phyloP scores from a whole-genome alignment of 2,797 vertebrate species.

The Siniperca obscura region DNA sequence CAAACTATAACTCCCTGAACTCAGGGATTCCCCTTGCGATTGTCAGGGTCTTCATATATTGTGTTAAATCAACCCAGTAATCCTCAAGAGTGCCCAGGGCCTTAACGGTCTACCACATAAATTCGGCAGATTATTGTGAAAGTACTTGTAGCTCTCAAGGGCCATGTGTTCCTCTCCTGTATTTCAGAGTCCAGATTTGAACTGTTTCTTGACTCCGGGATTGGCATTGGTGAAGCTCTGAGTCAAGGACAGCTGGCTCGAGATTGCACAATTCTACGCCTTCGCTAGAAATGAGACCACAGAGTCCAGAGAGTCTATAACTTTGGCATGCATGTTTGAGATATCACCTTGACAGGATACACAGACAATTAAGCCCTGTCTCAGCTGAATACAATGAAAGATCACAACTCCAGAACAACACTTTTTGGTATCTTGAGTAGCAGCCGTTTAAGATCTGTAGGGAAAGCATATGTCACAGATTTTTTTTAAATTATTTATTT shows the following conservation, averaged over 20 bases:
- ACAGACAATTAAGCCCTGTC: neutral
- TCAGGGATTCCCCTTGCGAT: neutral
- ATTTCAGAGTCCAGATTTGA: slow-evolving; percentile 26
- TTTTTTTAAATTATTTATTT: too few species aligned
- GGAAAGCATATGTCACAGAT: slow-evolving; percentile 3
- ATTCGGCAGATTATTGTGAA: slow-evolving; percentile 28
- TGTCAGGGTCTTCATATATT: slow-evolving; percentile 11
- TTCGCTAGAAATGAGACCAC: neutral
- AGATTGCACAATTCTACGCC: neutral
- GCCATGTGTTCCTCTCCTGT: slow-evolving; percentile 19
- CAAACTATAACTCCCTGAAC: neutral
- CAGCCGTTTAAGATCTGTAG: slow-evolving; percentile 13
- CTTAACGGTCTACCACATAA: neutral
- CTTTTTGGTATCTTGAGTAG: slow-evolving; percentile 15
- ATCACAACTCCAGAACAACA: slow-evolving; percentile 2
- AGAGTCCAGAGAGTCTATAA: slow-evolving; percentile 6
- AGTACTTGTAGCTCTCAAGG: slow-evolving; percentile 11
- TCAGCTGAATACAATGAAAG: slow-evolving; percentile 6
- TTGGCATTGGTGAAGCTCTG: slow-evolving; percentile 15
- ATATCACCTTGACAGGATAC: slow-evolving; percentile 3
- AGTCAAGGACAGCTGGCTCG: slow-evolving; percentile 29
- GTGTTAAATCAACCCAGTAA: slow-evolving; percentile 41
- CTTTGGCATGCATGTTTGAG: slow-evolving; percentile 1
- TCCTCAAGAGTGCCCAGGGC: slow-evolving; percentile 11
- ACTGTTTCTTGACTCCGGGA: slow-evolving; percentile 7